Percentiles rank a stretch among this genome's conserved stretches.
Evolutionary conservation across 2,113 vertebrate species (phyloP).

Genomic region (Megaceryle maxima): DNA sequence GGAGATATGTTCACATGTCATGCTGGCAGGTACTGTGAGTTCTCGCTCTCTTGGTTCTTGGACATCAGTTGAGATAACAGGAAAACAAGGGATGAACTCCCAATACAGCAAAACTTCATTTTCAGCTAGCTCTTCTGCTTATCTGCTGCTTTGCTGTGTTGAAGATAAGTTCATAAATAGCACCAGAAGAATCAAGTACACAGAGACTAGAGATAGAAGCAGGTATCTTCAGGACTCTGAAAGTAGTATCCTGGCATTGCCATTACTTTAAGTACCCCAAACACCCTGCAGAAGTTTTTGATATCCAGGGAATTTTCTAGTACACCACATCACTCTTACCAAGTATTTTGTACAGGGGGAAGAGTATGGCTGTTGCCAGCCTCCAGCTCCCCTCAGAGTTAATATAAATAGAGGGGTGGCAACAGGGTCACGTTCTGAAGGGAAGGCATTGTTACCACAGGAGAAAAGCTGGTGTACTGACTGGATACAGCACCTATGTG

Average conservation of each 20-base stretch:
- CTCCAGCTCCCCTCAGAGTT: not conserved
- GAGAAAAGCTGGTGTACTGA: not conserved
- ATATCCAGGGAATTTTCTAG: not conserved
- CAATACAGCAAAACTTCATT: not conserved
- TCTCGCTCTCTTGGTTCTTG: not conserved
- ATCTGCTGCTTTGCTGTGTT: not conserved
- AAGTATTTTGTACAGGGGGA: not conserved
- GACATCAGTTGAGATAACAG: not conserved
- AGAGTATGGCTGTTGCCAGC: not conserved
- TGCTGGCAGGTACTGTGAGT: not conserved
- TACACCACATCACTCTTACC: not conserved
- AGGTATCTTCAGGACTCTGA: not conserved
- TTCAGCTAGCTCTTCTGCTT: not conserved
- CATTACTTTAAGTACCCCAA: not conserved
- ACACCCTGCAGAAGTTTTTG: not conserved
- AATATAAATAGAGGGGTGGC: not conserved
- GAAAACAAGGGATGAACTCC: not conserved
- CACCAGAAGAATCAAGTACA: not conserved
- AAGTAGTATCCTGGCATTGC: not conserved
- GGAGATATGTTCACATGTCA: fast-evolving
- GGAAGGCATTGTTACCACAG: not conserved
- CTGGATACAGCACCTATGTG: not conserved
- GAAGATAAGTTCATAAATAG: not conserved
- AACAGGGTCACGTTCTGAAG: not conserved
- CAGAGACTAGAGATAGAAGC: not conserved